These are phyloP conservation scores for Rugalucina vietnamica DNA, from an alignment of 2,888 invertebrate genomes.

Conservation along the genomic window DNA sequence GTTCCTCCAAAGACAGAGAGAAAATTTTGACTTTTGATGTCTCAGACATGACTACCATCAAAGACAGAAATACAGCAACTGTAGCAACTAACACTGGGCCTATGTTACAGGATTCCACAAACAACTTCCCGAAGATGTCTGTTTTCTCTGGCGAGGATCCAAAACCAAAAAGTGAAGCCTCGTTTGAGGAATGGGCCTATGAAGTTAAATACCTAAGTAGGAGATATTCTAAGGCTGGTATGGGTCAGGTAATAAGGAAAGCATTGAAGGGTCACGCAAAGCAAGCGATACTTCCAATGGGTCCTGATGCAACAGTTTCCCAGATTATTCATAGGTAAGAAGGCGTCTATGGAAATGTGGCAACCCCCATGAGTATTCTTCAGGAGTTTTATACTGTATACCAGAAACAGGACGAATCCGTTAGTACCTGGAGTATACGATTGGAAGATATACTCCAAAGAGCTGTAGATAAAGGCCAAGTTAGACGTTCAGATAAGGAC, in stretches of 20 bases:
- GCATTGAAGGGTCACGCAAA: background rate
- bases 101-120: background rate
- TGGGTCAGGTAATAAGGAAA: background rate
- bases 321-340: too few species aligned
- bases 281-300: background rate
- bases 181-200: background rate
- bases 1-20: background rate
- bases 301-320: too few species aligned
- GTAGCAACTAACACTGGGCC: background rate
- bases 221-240: background rate
- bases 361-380: too few species aligned
- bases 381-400: too few species aligned
- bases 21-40: background rate
- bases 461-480: too few species aligned
- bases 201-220: background rate
- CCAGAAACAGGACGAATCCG: too few species aligned
- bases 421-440: too few species aligned
- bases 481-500: too few species aligned
- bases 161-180: background rate
- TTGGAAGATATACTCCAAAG: too few species aligned
- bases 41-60: too few species aligned
- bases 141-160: background rate
- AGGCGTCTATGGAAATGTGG: too few species aligned
- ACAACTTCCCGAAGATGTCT: background rate
- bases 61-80: background rate